phyloP scores from a whole-genome alignment of 2,113 vertebrate species.

The Corythornis cristatus region DNA sequence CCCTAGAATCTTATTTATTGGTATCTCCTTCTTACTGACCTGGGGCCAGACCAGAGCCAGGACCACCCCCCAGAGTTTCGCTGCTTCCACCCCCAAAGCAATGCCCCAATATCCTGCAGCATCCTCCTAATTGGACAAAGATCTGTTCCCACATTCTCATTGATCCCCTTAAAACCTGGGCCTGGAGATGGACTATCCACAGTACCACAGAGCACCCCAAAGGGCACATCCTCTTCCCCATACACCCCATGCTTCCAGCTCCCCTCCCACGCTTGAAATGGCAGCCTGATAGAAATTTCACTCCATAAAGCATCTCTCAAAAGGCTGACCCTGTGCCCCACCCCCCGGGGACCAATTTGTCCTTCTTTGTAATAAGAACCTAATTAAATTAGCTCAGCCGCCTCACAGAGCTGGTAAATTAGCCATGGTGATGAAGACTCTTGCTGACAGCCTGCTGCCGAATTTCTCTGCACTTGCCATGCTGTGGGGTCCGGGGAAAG shows the following conservation, averaged over 20 bases:
- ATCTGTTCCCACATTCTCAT: not conserved
- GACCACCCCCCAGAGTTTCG: not conserved
- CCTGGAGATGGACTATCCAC: not conserved
- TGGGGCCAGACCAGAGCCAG: not conserved
- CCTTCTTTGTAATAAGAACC: constrained; percentile 57
- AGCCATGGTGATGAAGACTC: not conserved
- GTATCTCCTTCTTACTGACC: not conserved
- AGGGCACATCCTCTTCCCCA: not conserved
- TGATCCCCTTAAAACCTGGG: not conserved
- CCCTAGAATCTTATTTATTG: not conserved
- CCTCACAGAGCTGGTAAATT: constrained; percentile 35
- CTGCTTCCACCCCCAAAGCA: not conserved
- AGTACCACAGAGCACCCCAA: accelerated
- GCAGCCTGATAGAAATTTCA: constrained; percentile 21
- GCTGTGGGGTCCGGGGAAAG: not conserved
- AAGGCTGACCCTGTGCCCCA: not conserved
- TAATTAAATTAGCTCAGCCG: constrained; percentile 67
- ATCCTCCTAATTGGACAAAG: not conserved
- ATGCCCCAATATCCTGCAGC: not conserved
- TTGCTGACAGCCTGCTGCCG: not conserved
- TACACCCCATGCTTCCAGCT: not conserved
- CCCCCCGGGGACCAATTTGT: constrained; percentile 45
- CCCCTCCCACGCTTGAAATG: accelerated
- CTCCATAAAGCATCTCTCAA: constrained; percentile 9
- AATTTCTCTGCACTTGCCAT: not conserved